Evolutionary conservation across 2,888 invertebrate genomes (phyloP), one percentile per base, ranked within the genome.

Genomic region (Drosophila buzzatii): DNA sequence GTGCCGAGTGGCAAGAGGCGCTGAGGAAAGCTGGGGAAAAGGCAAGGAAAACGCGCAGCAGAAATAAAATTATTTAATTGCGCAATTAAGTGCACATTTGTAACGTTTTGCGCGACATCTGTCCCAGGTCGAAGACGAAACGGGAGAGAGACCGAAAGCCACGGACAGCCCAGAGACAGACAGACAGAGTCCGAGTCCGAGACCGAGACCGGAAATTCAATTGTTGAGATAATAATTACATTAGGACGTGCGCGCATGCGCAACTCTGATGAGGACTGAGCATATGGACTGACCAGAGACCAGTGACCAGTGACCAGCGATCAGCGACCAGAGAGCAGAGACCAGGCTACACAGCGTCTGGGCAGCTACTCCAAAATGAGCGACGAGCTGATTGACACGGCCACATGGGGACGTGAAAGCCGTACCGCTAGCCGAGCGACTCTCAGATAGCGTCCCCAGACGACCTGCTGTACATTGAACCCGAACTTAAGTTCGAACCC

Each of bases 1-100:
- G 70, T 53, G 41, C 31, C 14, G 18, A 27, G 27, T 27, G 16
- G 42, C 33, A 27, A 12, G 45, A 20, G 53, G 41, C 37, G 59
- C 45, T 35, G 64, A 59, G 53, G 58, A 53, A 62, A 62, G 56
- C 37, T 68, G 56, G 42, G 42, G 35, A 63, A 35, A 23, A 55
- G 39, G 61, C 61, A 52, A 37, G 62, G 56, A 68, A 73, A 60
- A 81, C 71, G 82, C 81, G 77, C 70, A 73, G 81, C 71, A 82
- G 79, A 85, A 88, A 90, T 90, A 81, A 88, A 90, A 90, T 90
- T 89, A 90, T 91, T 91, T 92, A 91, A 92, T 91, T 91, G 91
- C 89, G 85, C 92, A 91, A 92, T 91, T 91, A 91, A 91, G 85
- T 91, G 90, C 77, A 81, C 90, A 90, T 90, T 91, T 87, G 88